Conservation (phyloP, 2,797 vertebrate species). For the Clarias fuscus region DNA sequence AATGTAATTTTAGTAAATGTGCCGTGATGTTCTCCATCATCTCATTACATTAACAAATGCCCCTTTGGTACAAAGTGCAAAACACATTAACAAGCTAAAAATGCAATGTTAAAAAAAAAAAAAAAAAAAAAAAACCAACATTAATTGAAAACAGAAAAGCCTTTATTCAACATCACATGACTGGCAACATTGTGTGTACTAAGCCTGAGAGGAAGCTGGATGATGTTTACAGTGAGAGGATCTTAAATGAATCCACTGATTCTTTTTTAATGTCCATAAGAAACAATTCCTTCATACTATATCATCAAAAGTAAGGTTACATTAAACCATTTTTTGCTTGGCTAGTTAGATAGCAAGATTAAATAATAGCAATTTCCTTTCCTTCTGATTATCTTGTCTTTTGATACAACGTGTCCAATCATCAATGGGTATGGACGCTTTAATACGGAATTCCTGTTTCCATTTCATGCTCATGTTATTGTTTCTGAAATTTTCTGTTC, state of each 20-base stretch:
- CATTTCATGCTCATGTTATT: neutral
- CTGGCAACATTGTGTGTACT: neutral
- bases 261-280: neutral
- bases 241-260: neutral
- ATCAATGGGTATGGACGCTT: neutral
- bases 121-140: too few relatives aligned
- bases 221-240: neutral
- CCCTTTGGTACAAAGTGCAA: neutral
- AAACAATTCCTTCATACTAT: neutral
- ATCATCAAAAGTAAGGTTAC: neutral
- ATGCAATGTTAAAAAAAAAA: neutral
- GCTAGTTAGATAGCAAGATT: neutral
- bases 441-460: neutral
- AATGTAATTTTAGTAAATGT: conserved; percentile 7
- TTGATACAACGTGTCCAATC: neutral
- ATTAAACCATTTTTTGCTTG: neutral
- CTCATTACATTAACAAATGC: neutral
- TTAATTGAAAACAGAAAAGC: neutral
- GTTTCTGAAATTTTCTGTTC: neutral
- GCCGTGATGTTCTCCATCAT: neutral
- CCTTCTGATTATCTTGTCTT: neutral
- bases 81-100: neutral
- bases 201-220: neutral
- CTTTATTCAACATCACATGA: neutral
- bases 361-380: neutral